Conservation (phyloP, 2,888 invertebrate genomes). For the Perdita meconis region DNA sequence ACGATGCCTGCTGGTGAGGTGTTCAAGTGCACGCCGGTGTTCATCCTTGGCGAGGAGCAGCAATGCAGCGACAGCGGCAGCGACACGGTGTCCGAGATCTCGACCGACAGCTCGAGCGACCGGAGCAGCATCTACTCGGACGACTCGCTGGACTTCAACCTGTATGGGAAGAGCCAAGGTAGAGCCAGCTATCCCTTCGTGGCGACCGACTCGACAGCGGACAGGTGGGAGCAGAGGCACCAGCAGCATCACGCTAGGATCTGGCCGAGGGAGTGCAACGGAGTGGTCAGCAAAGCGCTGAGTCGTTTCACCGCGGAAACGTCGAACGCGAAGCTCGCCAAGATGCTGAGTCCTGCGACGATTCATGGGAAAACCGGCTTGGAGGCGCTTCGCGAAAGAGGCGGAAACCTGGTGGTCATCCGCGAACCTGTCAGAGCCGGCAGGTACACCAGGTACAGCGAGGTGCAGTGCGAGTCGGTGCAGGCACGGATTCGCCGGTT, state of each 20-base stretch:
- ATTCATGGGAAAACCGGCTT: constrained; percentile 77
- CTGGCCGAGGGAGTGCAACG: constrained; percentile 84
- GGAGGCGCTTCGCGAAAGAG: constrained; percentile 83
- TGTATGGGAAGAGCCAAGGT: constrained; percentile 81
- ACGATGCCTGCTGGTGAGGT: constrained; percentile 84
- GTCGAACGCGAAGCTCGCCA: constrained; percentile 45
- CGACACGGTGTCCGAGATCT: constrained; percentile 85
- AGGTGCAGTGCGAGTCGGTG: constrained; percentile 85
- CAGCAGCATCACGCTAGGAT: constrained; percentile 72
- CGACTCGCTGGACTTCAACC: constrained; percentile 84
- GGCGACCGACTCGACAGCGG: constrained; percentile 73
- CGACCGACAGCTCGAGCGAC: constrained; percentile 85
- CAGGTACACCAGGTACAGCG: constrained; percentile 84
- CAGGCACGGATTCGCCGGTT: constrained; percentile 84
- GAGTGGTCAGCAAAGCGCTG: constrained; percentile 84
- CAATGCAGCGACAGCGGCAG: constrained; percentile 84
- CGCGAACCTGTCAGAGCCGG: constrained; percentile 84
- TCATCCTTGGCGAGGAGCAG: constrained; percentile 83
- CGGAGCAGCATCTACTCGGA: constrained; percentile 85
- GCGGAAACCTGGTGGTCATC: constrained; percentile 84
- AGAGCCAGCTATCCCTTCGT: constrained; percentile 81
- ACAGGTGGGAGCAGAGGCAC: constrained; percentile 79
- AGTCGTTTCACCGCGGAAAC: constrained; percentile 82
- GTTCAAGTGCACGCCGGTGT: constrained; percentile 84
- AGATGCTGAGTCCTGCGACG: constrained; percentile 43